Evolutionary conservation across 92 coral and sea anemone species (phyloP).

Genomic region (Bergia puertoricense): DNA sequence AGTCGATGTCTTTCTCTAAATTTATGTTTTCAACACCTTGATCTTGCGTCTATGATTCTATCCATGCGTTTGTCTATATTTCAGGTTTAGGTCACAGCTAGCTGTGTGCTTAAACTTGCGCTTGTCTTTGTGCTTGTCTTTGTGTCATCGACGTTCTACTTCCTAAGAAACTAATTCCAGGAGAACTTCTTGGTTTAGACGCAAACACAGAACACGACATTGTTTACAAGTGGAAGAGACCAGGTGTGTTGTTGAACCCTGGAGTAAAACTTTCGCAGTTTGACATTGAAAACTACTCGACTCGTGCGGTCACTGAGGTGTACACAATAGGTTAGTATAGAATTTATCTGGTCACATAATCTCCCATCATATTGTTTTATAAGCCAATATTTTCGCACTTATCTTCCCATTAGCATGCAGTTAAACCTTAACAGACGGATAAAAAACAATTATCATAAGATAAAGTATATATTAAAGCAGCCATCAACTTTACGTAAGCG

Average conservation of each 20-base stretch:
- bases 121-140: not conserved
- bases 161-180: not conserved
- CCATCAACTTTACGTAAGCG: no score
- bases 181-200: not conserved
- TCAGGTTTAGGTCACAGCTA: no score
- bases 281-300: slow-evolving; percentile 17
- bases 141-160: not conserved
- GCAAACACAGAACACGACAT: slow-evolving; percentile 7
- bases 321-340: not conserved
- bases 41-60: no score
- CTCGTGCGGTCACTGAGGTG: slow-evolving; percentile 21
- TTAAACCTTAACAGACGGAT: no score
- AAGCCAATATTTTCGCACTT: no score
- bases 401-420: no score
- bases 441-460: no score
- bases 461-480: no score
- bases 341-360: not conserved
- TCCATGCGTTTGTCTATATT: no score
- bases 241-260: slow-evolving; percentile 21
- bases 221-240: slow-evolving; percentile 2
- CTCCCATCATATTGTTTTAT: not conserved
- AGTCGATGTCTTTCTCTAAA: no score
- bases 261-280: slow-evolving; percentile 26
- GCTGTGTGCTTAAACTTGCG: no score
- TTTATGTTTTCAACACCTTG: no score